These are phyloP conservation scores for Tringa solitaria DNA, from an alignment of 2,113 vertebrate genomes.

Conservation along the genomic window DNA sequence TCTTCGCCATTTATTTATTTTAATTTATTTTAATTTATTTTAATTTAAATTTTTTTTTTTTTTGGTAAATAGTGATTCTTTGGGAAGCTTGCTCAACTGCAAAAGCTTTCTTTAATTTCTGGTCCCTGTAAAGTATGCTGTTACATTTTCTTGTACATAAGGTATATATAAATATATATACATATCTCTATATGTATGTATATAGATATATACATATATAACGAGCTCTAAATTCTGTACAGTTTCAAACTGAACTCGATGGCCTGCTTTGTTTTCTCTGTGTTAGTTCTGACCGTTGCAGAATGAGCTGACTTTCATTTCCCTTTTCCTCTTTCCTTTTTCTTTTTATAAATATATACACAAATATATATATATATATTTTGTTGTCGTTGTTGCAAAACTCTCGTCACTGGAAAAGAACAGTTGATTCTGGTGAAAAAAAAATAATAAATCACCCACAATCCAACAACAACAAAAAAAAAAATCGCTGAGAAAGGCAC, in stretches of 20 bases:
- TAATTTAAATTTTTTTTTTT: not conserved
- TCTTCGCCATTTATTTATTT: not conserved
- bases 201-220: conserved; percentile 49
- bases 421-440: conserved; percentile 54
- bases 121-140: conserved; percentile 54
- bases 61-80: not conserved
- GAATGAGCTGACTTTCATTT: conserved; percentile 55
- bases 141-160: conserved; percentile 68
- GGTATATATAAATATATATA: conserved; percentile 76
- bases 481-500: not conserved
- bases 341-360: conserved; percentile 58
- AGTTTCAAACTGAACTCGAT: conserved; percentile 28
- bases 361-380: conserved; percentile 51
- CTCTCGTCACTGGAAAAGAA: conserved; percentile 54
- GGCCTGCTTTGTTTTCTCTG: conserved; percentile 59
- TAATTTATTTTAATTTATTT: not conserved
- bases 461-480: not conserved
- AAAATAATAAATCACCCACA: not conserved
- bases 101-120: conserved; percentile 30
- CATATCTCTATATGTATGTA: conserved; percentile 68
- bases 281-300: conserved; percentile 53
- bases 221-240: conserved; percentile 58
- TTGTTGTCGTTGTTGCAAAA: conserved; percentile 52
- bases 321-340: not conserved
- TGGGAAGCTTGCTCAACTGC: conserved; percentile 35